Conservation (phyloP, 2,797 vertebrate species). For the Chloroceryle amazona region DNA sequence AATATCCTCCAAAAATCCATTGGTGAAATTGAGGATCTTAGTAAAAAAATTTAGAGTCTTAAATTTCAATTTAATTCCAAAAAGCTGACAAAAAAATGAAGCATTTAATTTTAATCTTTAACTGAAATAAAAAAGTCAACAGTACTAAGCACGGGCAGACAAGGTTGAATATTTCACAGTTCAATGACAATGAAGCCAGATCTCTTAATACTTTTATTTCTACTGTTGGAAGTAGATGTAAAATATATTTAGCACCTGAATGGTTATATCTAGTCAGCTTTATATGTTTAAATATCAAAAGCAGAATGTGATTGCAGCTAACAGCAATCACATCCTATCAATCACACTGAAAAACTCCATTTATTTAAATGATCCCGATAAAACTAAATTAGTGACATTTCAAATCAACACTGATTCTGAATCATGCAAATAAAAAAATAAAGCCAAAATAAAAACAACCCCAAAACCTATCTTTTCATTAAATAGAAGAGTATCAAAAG, state of each 20-base stretch:
- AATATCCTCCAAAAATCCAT: conserved; percentile 74
- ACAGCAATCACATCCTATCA: conserved; percentile 89
- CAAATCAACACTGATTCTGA: conserved; percentile 82
- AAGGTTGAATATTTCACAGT: conserved; percentile 89
- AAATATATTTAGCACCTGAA: conserved; percentile 87
- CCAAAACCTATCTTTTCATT: neutral
- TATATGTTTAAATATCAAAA: conserved; percentile 92
- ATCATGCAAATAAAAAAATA: conserved; percentile 29
- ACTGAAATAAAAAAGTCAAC: conserved; percentile 96
- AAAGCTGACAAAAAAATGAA: conserved; percentile 91
- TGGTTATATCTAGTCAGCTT: conserved; percentile 91
- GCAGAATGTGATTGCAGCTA: conserved; percentile 88
- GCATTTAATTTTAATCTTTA: conserved; percentile 93
- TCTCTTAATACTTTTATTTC: conserved; percentile 88
- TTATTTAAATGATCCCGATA: conserved; percentile 85
- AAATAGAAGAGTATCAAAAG: conserved; percentile 30
- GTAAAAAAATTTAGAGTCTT: conserved; percentile 82
- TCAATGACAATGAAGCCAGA: conserved; percentile 87
- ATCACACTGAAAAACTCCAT: conserved; percentile 84
- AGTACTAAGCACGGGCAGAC: conserved; percentile 90
- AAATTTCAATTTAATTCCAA: conserved; percentile 92
- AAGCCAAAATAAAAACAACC: neutral
- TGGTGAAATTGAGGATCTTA: conserved; percentile 80
- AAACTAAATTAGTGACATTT: conserved; percentile 81
- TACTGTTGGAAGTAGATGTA: conserved; percentile 86